Evolutionary conservation across 2,888 invertebrate species (phyloP), one percentile per base, ranked within the genome.

Genomic region (Hylaea fasciaria): DNA sequence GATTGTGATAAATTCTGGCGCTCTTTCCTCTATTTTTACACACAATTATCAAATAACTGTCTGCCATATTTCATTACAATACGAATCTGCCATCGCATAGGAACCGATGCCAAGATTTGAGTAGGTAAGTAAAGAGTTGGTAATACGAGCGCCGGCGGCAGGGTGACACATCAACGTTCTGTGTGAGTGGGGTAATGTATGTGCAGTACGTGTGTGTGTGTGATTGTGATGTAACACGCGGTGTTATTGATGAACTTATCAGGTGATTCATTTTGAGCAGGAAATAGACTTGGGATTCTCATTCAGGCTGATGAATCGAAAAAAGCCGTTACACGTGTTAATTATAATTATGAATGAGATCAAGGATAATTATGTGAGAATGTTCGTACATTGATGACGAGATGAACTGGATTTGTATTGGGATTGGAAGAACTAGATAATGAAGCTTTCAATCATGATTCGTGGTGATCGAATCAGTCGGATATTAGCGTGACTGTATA

Each of bases 121-220:
- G 40, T 32, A 54, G n/a, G 37, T 32, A 32, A 9, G 37, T 32
- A 32, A 9, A 10, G 7, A 32, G 32, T 32, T n/a, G 56, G 59
- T 62, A 53, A 57, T 56, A 63, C 44, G 55, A 64, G 67, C 65
- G 65, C 65, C 67, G 50, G 56, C 44, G 55, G 55, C 49, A 39
- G 22, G 10, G 46, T 58, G 60, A 63, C 61, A 65, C 56, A 60
- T 51, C 47, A 40, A 43, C 13, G 13, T 14, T 28, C 9, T 28
- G 28, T 45, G 22, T 14, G 39, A 16, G n/a, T 55, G 47, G 50
- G 17, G 43, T 44, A 32, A 16, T 11, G 43, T 43, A 14, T 16
- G 13, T 47, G 16, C 16, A 9, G 22, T 13, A 32, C 32, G 32
- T 46, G 28, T 29, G 28, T 35, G 11, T 32, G 46, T 16, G 46